Base-by-base conservation (phyloP, 2,113 vertebrate species). In the Diphyllodes magnificus region DNA sequence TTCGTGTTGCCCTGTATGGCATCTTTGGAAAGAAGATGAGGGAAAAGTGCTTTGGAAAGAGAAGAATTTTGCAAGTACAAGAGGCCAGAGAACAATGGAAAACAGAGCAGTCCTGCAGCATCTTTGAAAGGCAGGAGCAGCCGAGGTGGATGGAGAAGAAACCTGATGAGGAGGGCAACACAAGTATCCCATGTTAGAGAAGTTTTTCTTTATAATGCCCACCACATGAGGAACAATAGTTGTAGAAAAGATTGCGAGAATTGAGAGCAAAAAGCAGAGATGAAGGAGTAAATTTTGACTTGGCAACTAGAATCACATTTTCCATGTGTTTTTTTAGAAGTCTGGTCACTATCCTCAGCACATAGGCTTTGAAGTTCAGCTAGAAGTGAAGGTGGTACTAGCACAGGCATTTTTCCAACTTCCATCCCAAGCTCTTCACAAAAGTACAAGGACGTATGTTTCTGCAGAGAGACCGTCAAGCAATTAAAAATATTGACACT, bases 1-100 rank as follows among this genome's bases (percentile, higher is more conserved):
- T 63, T 85, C 0, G 0, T 33, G 22, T 71, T 1, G 0, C 20
- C 39, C 16, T 87, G 11, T 4, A 2, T 63, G 57, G 14, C 30
- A 47, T 50, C 54, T 57, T 89, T 2, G 6, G 60, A 82, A 78
- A 37, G 51, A 59, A 77, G 22, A 30, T 31, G 40, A 68, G 47
- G 61, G 61, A 31, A 40, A 72, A 60, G 31, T 60, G 22, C 51
- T 73, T 69, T 3, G 4, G 65, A 57, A 83, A 57, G 37, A 13
- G 30, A 59, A 22, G 8, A 47, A 50, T 15, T 63, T 53, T 79
- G 23, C 25, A 69, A 28, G 23, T 75, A 20, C n/a, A n/a, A 22
- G 42, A 78, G 31, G 7, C 31, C 37, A 53, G 68, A 70, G 39
- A 65, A 13, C 7, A 3, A 0, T 54, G 28, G n/a, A 87, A 81